Evolutionary conservation across 2,797 vertebrate genomes (phyloP), one percentile per base, ranked within the genome.

Genomic region (Scarus forsteni): DNA sequence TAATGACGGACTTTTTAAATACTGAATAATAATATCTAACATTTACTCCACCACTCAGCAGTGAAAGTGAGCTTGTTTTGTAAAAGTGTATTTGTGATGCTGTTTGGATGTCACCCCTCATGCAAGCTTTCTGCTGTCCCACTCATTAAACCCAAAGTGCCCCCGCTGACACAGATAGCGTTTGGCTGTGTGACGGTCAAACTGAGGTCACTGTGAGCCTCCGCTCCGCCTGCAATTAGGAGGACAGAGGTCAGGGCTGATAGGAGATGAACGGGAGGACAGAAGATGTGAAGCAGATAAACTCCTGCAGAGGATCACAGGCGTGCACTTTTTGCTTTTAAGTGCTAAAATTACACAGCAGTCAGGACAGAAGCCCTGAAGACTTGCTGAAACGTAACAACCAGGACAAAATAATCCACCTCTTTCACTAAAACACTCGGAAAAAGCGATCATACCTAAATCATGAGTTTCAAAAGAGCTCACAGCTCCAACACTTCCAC

Each of bases 161-260:
- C 61, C 50, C 35, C 53, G 14, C 18, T 53, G 48, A 5, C 53
- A 18, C 35, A 19, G 54, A 54, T 10, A 60, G 44, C 52, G 40
- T 67, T 57, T 8, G 60, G 66, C 43, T 18, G 38, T 10, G n/a
- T 35, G 16, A 59, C 16, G 54, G 43, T 36, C 54, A 38, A 34
- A 49, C 18, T 51, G 67, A 60, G 73, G 67, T 81, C 62, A 73
- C 49, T 18, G 45, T 56, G 72, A 79, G 63, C 66, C 40, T 66
- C 43, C 1, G 5, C 51, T 58, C 68, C 27, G 34, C 18, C 55
- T 11, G 57, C 53, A 77, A 63, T 79, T 60, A 73, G 61, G 50
- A 67, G 42, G 56, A 60, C 67, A 79, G 52, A 71, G 76, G 76
- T 84, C 77, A 65, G 1, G 0, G 49, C 48, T 51, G 57, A 73